Percentiles rank a stretch among this genome's conserved stretches.
Conservation (phyloP, 2,888 invertebrate genomes). For the Notodonta ziczac region DNA sequence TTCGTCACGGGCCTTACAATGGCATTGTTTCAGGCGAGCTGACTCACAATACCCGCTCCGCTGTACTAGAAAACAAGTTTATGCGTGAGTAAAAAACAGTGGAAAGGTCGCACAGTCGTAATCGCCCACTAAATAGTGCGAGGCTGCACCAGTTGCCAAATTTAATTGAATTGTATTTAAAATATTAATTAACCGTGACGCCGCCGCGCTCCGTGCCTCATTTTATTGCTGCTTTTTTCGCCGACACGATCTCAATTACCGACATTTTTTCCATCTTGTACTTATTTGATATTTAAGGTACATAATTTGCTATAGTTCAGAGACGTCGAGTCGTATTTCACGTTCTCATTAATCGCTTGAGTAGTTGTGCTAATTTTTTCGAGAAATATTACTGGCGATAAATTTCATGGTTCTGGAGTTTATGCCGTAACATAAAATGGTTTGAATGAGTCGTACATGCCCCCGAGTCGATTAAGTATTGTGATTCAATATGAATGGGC, state of each 20-base stretch:
- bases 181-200: constrained; percentile 76
- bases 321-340: constrained; percentile 72
- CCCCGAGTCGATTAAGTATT: constrained; percentile 56
- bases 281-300: constrained; percentile 72
- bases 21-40: constrained; percentile 73
- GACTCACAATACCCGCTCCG: constrained; percentile 62
- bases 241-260: constrained; percentile 68
- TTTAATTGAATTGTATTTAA: constrained; percentile 76
- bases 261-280: constrained; percentile 54
- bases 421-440: constrained; percentile 67
- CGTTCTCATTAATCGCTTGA: constrained; percentile 81
- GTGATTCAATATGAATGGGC: constrained; percentile 56
- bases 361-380: constrained; percentile 80
- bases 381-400: constrained; percentile 69
- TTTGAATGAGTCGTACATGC: constrained; percentile 54
- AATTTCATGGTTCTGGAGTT: constrained; percentile 73
- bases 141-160: constrained; percentile 57
- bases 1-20: constrained; percentile 77
- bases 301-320: constrained; percentile 72
- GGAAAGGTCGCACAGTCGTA: constrained; percentile 48
- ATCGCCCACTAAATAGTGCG: constrained; percentile 46
- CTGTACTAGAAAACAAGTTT: constrained; percentile 64
- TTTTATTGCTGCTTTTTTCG: constrained; percentile 71
- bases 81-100: constrained; percentile 51
- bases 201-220: constrained; percentile 54